Conservation (phyloP, 2,797 vertebrate genomes). For the Spheniscus humboldti region DNA sequence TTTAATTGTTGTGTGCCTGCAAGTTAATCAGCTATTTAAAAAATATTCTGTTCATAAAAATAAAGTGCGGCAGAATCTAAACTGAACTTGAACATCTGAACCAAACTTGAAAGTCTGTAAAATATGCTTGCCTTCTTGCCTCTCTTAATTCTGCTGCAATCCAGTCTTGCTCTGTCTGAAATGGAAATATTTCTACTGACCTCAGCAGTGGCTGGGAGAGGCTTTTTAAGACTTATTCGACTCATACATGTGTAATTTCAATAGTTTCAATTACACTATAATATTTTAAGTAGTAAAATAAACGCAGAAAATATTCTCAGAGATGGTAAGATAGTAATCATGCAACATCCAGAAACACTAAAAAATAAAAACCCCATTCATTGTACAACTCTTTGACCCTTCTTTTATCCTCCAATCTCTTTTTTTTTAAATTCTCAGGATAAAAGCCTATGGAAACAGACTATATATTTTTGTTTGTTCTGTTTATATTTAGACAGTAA, state of each 20-base stretch:
- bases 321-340: neutral
- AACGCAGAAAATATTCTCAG: neutral
- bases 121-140: neutral
- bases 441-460: neutral
- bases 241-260: neutral
- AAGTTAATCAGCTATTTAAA: neutral
- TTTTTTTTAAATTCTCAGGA: neutral
- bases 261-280: neutral
- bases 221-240: neutral
- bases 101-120: neutral
- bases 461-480: neutral
- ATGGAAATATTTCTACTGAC: neutral
- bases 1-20: neutral
- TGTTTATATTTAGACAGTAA: neutral
- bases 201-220: neutral
- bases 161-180: neutral
- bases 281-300: neutral
- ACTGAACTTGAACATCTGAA: neutral
- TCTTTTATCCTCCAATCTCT: neutral
- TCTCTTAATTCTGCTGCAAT: neutral
- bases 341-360: neutral
- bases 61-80: neutral
- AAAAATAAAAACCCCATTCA: neutral
- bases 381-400: neutral
- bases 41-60: neutral